Evolutionary conservation across 2,113 vertebrate genomes (phyloP).

Genomic region (Seriola dumerili): DNA sequence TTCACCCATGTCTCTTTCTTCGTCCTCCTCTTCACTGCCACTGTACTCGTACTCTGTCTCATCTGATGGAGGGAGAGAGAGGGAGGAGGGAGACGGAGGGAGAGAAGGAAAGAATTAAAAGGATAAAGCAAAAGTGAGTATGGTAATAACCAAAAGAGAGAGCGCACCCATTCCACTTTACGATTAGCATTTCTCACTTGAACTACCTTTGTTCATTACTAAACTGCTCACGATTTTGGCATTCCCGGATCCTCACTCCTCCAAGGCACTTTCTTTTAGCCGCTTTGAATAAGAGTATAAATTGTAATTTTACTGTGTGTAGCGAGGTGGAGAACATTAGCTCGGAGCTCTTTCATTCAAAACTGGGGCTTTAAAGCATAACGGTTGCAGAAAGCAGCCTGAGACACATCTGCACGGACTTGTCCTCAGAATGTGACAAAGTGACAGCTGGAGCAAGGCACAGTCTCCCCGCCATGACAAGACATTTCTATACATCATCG

Average conservation of each 20-base stretch:
- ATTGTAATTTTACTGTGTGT: slow-evolving; percentile 62
- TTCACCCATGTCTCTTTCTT: slow-evolving; percentile 93
- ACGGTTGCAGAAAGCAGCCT: not conserved
- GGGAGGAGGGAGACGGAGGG: not conserved
- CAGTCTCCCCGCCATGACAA: slow-evolving; percentile 23
- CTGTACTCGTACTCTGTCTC: slow-evolving; percentile 99
- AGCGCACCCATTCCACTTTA: slow-evolving; percentile 31
- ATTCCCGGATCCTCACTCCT: slow-evolving; percentile 46
- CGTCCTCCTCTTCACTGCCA: slow-evolving; percentile 97
- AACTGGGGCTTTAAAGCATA: slow-evolving; percentile 30
- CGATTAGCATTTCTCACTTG: slow-evolving; percentile 45
- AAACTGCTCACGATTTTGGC: slow-evolving; percentile 37
- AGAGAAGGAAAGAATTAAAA: slow-evolving; percentile 1
- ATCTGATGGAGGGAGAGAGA: slow-evolving; percentile 81
- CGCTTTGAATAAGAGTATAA: slow-evolving; percentile 51
- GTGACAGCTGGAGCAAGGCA: slow-evolving; percentile 40
- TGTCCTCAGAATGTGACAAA: slow-evolving; percentile 45
- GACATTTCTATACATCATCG: slow-evolving; percentile 48
- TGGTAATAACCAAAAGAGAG: slow-evolving; percentile 26
- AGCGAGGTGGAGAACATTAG: slow-evolving; percentile 60
- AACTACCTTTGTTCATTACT: slow-evolving; percentile 36
- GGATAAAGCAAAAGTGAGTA: slow-evolving; percentile 1
- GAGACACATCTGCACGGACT: slow-evolving; percentile 5
- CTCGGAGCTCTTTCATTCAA: slow-evolving; percentile 44
- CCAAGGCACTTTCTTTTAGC: slow-evolving; percentile 48